Evolutionary conservation across 1,140 invertebrate genomes (phyloP), one percentile per base, ranked within the genome.

Genomic region (Eriocheir sinensis): DNA sequence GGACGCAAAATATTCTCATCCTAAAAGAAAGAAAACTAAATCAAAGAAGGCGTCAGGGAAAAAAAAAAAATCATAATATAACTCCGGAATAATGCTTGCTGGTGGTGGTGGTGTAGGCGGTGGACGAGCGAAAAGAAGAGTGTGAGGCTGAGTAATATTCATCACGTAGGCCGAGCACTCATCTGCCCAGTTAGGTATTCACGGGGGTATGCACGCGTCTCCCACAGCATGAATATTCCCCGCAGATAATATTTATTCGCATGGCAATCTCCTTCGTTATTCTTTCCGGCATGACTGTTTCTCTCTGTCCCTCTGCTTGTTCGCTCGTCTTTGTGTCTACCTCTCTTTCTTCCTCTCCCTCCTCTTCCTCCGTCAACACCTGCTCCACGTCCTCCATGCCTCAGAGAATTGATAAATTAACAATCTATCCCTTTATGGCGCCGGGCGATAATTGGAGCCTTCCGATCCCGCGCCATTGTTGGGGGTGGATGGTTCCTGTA

Each of bases 381-480:
- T 72, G 60, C 60, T 12, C 27, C 60, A 72, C 60, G 60, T 72
- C 60, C 27, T 72, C 60, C 60, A 72, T 72, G 60, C 21, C 60
- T 72, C n/a, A 21, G 21, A 72, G 60, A 27, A 72, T 72, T 72
- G 60, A 72, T 72, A 72, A 72, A 72, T 72, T 72, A 72, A 72
- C 60, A 72, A 72, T 72, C 60, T 72, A n/a, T 72, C 60, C 60
- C 60, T 72, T 72, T 72, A 72, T 72, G n/a, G n/a, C 60, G 60
- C 60, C 21, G 60, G n/a, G n/a, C 60, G 60, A 72, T 72, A 72
- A 72, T 72, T 72, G 60, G 60, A 72, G 60, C n/a, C 60, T 72
- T 72, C 60, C 60, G 60, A 72, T 72, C 60, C 60, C 27, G 12
- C 60, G n/a, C 60, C 60, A 72, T 72, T 72, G 60, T 72, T 72